phyloP scores from a whole-genome alignment of 2,888 invertebrate species.

The Morpho deidamia region DNA sequence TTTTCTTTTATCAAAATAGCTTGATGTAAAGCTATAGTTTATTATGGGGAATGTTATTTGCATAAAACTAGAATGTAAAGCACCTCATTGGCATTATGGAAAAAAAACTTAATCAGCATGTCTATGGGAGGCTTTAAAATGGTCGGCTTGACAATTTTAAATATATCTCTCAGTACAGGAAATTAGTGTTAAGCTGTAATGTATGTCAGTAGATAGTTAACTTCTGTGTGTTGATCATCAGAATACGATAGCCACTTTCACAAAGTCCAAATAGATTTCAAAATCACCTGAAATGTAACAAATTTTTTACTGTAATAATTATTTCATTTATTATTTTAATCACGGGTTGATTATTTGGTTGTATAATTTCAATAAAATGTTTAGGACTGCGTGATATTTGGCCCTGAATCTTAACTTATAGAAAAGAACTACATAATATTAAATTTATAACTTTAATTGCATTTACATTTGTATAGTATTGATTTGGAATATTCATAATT shows the following conservation, averaged over 20 bases:
- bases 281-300: no score
- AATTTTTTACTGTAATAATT: no score
- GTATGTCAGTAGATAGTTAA: constrained; percentile 60
- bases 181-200: constrained; percentile 65
- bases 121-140: constrained; percentile 18
- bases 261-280: not conserved
- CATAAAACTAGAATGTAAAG: constrained; percentile 11
- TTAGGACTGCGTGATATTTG: not conserved
- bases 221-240: constrained; percentile 46
- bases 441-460: constrained; percentile 2
- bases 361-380: not conserved
- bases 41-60: constrained; percentile 15
- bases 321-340: no score
- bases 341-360: no score
- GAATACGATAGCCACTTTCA: constrained; percentile 5
- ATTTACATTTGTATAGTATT: not conserved
- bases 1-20: constrained; percentile 4
- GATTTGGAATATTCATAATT: not conserved
- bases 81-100: constrained; percentile 12
- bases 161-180: constrained; percentile 77
- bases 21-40: constrained; percentile 13
- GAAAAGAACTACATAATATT: not conserved
- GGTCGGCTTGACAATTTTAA: constrained; percentile 53
- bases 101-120: constrained; percentile 5
- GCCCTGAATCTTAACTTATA: not conserved